Conservation (phyloP, 2,797 vertebrate species). For the Parauchenoglanis ngamensis region DNA sequence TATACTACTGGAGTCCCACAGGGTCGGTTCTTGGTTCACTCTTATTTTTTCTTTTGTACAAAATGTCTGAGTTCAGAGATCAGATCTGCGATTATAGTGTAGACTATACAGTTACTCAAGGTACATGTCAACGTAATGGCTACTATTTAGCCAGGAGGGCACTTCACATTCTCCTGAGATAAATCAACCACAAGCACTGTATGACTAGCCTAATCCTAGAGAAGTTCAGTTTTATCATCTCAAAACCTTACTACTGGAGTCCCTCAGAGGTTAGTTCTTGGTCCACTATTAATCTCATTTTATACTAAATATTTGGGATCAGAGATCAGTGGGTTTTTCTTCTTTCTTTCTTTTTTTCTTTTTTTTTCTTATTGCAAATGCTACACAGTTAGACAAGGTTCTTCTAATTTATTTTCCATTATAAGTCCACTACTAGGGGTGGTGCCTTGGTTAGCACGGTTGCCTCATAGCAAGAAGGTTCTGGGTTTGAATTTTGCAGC, state of each 20-base stretch:
- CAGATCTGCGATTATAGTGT: background rate
- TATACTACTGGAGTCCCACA: background rate
- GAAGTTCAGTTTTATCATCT: background rate
- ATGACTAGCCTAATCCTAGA: background rate
- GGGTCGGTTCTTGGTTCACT: background rate
- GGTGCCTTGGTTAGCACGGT: too few relatives aligned
- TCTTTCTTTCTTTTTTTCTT: background rate
- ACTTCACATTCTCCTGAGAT: background rate
- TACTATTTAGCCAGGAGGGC: background rate
- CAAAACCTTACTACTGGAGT: background rate
- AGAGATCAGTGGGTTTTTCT: background rate
- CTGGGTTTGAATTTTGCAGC: too few relatives aligned
- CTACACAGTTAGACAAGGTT: background rate
- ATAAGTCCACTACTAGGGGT: background rate
- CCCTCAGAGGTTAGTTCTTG: background rate
- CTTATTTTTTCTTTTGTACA: background rate
- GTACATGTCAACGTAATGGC: background rate
- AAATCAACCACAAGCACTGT: background rate
- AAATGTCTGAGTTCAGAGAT: background rate
- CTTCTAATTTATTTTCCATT: background rate
- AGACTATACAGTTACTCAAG: background rate
- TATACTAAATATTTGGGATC: background rate
- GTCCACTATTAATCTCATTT: background rate
- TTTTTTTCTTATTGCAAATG: background rate
- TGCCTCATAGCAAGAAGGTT: too few relatives aligned